Evolutionary conservation across 2,888 invertebrate genomes (phyloP).

Genomic region (Morpho deidamia): DNA sequence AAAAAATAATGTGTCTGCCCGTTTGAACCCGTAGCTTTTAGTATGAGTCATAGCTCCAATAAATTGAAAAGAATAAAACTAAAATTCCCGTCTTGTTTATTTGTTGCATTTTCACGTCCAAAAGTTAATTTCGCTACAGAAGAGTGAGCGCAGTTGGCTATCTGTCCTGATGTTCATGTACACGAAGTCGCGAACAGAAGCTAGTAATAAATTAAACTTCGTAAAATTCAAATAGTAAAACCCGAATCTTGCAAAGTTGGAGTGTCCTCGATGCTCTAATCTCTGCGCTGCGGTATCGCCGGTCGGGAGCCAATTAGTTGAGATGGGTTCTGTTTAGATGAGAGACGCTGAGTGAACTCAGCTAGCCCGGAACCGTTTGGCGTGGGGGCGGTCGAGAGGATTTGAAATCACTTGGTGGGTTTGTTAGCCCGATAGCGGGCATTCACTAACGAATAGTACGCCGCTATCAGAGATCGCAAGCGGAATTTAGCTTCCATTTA

Average conservation of each 20-base stretch:
- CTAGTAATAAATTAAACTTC: conserved; percentile 3
- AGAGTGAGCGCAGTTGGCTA: too few relatives aligned
- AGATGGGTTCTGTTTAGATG: conserved; percentile 40
- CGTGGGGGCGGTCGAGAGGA: conserved; percentile 16
- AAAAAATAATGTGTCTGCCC: too few relatives aligned
- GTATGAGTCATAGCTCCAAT: too few relatives aligned
- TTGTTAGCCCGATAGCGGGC: conserved; percentile 21
- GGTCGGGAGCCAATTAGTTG: conserved; percentile 53
- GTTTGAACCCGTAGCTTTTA: too few relatives aligned
- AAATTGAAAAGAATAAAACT: too few relatives aligned
- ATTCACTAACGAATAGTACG: conserved; percentile 16
- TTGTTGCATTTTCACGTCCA: too few relatives aligned
- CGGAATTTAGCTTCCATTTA: conserved; percentile 9
- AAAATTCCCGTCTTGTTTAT: too few relatives aligned
- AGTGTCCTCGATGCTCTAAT: conserved; percentile 25
- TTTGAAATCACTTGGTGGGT: conserved; percentile 21
- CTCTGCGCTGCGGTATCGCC: conserved; percentile 37
- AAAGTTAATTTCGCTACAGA: too few relatives aligned
- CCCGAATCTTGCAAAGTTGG: conserved; percentile 19
- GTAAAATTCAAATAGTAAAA: conserved; percentile 17
- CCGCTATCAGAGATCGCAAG: conserved; percentile 10
- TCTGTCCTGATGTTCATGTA: too few relatives aligned
- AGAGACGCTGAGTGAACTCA: conserved; percentile 23
- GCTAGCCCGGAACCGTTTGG: conserved; percentile 21
- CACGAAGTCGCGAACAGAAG: background rate